Base-by-base conservation (phyloP, 2,113 vertebrate genomes). In the Eonycteris spelaea region DNA sequence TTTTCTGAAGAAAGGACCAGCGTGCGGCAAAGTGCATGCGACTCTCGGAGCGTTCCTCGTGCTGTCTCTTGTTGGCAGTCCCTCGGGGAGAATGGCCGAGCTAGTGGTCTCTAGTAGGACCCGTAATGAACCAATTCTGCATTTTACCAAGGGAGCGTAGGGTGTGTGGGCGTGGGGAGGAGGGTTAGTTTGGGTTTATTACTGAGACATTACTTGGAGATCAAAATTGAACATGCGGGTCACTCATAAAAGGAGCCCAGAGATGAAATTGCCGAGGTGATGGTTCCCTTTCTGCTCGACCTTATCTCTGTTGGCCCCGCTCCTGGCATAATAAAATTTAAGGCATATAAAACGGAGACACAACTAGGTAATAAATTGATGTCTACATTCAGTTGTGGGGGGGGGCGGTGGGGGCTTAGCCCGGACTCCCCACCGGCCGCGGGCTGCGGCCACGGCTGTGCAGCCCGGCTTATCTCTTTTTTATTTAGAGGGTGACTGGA, bases 331-430 rank as follows among this genome's bases (percentile, higher is more conserved):
- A 89, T 96, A 73, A 86, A 92, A 90, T 61, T 38, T 79, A 93
- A 79, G 86, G 78, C 70, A 90, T 65, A 93, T 90, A 80, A 93
- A 91, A 97, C 51, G 84, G 82, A 94, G 63, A 91, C 86, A 35
- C 51, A 79, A 51, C 57, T 15, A 96, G 89, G 86, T 51, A 80
- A 83, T 96, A 80, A 95, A 92, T 1, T 65, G 74, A 67, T 33
- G 78, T 67, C 85, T 90, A 88, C 40, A 13, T 90, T 86, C 65
- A 90, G 79, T 73, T 73, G 93, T 45, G 45, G 68, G 71, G 48
- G 48, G 77, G 15, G 21, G 7, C n/a, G 57, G 57, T 43, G 43
- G 57, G 57, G 73, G 57, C 38, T 94, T 86, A 89, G 85, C 77
- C 67, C 0, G 0, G 51, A 61, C 30, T 38, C 61, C 38, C 10